Evolutionary conservation across 2,888 invertebrate genomes (phyloP), one percentile per base, ranked within the genome.

Genomic region (Dryobotodes eremita): DNA sequence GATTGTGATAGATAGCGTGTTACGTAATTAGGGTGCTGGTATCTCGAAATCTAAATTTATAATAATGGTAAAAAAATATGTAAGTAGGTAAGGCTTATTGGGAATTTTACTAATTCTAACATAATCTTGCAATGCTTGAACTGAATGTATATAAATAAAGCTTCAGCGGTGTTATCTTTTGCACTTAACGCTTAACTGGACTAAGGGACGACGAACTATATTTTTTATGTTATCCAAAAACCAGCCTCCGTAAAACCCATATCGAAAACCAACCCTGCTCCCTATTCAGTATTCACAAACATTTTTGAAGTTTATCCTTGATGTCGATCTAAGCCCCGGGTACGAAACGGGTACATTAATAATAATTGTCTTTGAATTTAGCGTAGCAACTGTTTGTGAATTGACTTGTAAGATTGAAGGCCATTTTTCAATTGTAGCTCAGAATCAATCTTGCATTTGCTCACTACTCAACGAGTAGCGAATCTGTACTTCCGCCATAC

Each of bases 121-220:
- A 76, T 17, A 31, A 31, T 70, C 31, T n/a, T 26, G 0, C 42
- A 42, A n/a, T 48, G 17, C 61, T 31, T 53, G 42, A 31, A 66
- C 17, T 36, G 70, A 66, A 69, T 77, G 78, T 77, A 46, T 64
- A 82, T 79, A 81, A 70, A 80, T 23, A 17, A 65, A 57, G 86
- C 85, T 85, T 86, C 26, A 36, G 89, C 89, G 15, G 66, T 85
- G 72, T 75, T 85, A 76, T 89, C 83, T 87, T 83, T 88, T 88
- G 88, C 88, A 87, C 74, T 17, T 89, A 85, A 84, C 42, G 88
- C 88, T 86, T 87, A 53, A 26, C 11, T 26, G 26, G 10, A 57
- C 3, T 69, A 20, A 64, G 10, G 46, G 46, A 46, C 46, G 0
- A 5, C 4, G 5, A 7, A 2, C 2, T 2, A 4, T 42, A 42